Base-by-base conservation (phyloP, 2,797 vertebrate species). In the Malacoraja senta region DNA sequence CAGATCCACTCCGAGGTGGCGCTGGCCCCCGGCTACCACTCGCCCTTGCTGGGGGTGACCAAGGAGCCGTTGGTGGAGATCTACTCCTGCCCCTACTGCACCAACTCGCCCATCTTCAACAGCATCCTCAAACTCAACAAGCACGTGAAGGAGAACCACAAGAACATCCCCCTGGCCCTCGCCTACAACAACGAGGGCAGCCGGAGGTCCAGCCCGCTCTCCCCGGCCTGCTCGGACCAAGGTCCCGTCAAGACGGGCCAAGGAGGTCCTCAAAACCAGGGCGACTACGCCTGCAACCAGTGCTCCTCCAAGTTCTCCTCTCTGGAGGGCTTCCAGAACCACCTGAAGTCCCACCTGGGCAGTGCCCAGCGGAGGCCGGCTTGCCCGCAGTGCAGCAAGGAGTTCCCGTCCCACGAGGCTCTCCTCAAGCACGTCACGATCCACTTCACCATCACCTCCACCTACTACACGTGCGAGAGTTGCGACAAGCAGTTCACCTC, bases 71-170 rank as follows among this genome's bases (percentile, higher is more conserved):
- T 99, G 29, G 98, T 99, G 44, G 99, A 99, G 96, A 98, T 99
- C 38, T 99, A 99, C 95, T 99, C 99, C 93, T 99, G 99, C 95
- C 99, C 99, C 26, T 99, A 99, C 95, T 99, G 99, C 96, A 99
- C 99, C 93, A 99, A 99, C 95, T 99, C 99, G 72, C 99, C 99
- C 81, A 99, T 99, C 95, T 99, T 99, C 96, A 99, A 98, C 96
- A 99, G 97, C 93, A 97, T 99, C 95, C 97, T 99, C 94, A 99
- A 99, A 95, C 96, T 99, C 94, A 99, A 99, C 96, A 99, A 99
- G 93, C 99, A 99, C 96, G 98, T 99, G 95, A 99, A 99, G 95
- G 99, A 99, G 96, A 99, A 99, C 95, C 99, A 99, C 96, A 99
- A 99, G 97, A 99, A 99, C 97, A 99, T 99, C 96, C 99, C 99